phyloP scores from a whole-genome alignment of 2,888 invertebrate genomes.

The Ectropis crepuscularia region DNA sequence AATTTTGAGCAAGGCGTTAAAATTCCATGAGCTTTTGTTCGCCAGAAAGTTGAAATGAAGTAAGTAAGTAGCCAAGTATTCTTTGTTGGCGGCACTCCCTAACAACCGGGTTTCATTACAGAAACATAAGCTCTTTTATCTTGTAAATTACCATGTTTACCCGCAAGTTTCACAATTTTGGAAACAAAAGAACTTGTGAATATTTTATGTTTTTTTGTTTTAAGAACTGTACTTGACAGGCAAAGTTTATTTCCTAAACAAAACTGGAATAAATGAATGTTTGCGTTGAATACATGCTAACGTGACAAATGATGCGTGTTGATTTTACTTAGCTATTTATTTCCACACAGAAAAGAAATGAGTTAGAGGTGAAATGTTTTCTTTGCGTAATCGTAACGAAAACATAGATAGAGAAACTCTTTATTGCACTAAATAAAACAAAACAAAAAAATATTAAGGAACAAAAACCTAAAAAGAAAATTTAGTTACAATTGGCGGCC shows the following conservation, averaged over 20 bases:
- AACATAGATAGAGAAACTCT: too few relatives aligned
- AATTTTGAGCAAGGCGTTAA: slow-evolving; percentile 7
- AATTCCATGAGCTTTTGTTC: slow-evolving; percentile 13
- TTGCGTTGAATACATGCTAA: slow-evolving; percentile 23
- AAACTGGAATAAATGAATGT: slow-evolving; percentile 47
- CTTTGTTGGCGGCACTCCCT: slow-evolving; percentile 12
- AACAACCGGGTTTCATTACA: slow-evolving; percentile 54
- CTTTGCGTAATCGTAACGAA: neutral
- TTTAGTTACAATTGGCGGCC: too few relatives aligned
- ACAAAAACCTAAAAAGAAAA: too few relatives aligned
- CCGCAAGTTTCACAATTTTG: slow-evolving; percentile 69
- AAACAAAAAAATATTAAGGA: too few relatives aligned
- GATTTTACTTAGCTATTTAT: slow-evolving; percentile 17
- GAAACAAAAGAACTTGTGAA: slow-evolving; percentile 71
- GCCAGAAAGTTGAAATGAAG: slow-evolving; percentile 7
- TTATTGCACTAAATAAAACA: too few relatives aligned
- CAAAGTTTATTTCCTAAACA: slow-evolving; percentile 68
- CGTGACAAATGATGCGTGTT: slow-evolving; percentile 30
- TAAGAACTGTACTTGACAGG: slow-evolving; percentile 61
- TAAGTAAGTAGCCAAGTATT: slow-evolving; percentile 11
- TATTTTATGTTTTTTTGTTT: slow-evolving; percentile 72
- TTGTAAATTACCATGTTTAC: slow-evolving; percentile 71
- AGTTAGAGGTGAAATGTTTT: too few relatives aligned
- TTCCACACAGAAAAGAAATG: neutral
- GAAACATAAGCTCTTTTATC: slow-evolving; percentile 64